Evolutionary conservation across 2,113 vertebrate species (phyloP).

Genomic region (Etheostoma spectabile): DNA sequence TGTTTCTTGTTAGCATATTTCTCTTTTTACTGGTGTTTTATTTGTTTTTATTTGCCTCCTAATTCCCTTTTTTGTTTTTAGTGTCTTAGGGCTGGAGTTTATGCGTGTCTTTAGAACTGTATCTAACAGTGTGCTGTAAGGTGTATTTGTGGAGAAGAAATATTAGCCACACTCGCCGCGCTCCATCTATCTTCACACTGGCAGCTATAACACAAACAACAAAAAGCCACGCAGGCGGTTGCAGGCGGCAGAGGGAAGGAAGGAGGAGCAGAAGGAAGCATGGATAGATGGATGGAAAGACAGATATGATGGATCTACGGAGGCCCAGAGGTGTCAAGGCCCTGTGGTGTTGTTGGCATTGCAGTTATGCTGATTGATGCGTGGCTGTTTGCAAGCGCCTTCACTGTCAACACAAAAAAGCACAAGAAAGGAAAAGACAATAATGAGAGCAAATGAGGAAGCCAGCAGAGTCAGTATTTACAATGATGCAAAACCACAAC

Average conservation of each 20-base stretch:
- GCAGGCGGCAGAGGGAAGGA: constrained; percentile 35
- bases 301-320: constrained; percentile 67
- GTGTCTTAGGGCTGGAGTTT: neutral
- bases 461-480: constrained; percentile 59
- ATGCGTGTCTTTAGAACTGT: neutral
- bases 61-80: neutral
- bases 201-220: constrained; percentile 31
- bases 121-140: neutral
- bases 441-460: constrained; percentile 74
- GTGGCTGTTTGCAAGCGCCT: constrained; percentile 79
- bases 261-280: constrained; percentile 44
- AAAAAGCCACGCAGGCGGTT: constrained; percentile 45
- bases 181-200: constrained; percentile 6
- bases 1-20: neutral
- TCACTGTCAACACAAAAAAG: constrained; percentile 83
- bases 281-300: constrained; percentile 61
- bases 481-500: constrained; percentile 52
- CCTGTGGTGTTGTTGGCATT: constrained; percentile 65
- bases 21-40: neutral
- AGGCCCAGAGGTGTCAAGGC: constrained; percentile 65
- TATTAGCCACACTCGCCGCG: constrained; percentile 2
- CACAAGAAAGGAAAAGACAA: constrained; percentile 65
- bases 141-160: neutral
- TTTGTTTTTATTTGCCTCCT: neutral
- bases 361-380: constrained; percentile 72